Conservation (phyloP, 2,888 invertebrate species). For the Leptinotarsa juncta region DNA sequence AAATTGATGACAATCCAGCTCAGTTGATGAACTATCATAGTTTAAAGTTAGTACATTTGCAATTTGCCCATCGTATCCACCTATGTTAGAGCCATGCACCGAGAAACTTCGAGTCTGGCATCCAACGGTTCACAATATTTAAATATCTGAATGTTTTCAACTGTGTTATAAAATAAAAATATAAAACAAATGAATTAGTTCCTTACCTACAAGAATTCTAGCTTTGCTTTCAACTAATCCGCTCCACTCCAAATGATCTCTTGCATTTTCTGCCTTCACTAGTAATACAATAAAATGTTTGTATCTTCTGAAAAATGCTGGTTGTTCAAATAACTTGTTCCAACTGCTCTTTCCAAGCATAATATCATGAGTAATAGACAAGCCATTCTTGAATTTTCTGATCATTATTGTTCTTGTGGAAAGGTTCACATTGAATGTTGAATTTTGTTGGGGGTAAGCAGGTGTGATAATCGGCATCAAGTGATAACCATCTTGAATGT, state of each 20-base stretch:
- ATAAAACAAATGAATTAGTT: background rate
- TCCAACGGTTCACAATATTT: too few species aligned
- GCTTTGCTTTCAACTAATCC: constrained; percentile 97
- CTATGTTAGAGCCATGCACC: too few species aligned
- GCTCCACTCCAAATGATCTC: constrained; percentile 95
- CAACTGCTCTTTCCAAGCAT: constrained; percentile 86
- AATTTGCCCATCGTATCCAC: too few species aligned
- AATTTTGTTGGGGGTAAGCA: constrained; percentile 99
- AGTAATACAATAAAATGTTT: constrained; percentile 95
- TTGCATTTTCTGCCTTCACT: constrained; percentile 81
- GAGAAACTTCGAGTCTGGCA: too few species aligned
- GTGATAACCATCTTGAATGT: constrained; percentile 92
- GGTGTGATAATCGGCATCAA: constrained; percentile 99
- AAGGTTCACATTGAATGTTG: constrained; percentile 96
- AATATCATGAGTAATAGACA: constrained; percentile 85
- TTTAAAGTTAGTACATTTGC: too few species aligned
- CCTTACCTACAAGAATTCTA: constrained; percentile 84
- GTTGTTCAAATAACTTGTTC: constrained; percentile 93
- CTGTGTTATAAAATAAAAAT: too few species aligned
- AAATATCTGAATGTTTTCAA: too few species aligned
- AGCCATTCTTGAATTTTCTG: constrained; percentile 86
- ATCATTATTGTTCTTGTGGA: constrained; percentile 94
- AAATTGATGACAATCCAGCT: too few species aligned
- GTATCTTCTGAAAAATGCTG: constrained; percentile 91
- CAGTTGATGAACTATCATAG: too few species aligned